Base-by-base conservation (phyloP, 2,797 vertebrate genomes). In the Oreonectes daqikongensis region DNA sequence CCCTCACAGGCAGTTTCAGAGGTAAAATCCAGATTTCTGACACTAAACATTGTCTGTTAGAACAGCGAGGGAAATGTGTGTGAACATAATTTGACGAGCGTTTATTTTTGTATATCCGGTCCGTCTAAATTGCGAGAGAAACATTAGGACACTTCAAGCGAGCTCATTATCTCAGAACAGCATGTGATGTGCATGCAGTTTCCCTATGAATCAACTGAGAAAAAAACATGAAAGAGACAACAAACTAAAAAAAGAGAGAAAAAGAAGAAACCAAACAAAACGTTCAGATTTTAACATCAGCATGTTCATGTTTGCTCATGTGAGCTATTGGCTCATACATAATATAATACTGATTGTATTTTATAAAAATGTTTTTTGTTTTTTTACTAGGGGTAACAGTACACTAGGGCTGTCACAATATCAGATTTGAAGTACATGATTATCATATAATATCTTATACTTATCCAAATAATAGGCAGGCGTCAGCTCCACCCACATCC, bases 1-100 rank as follows among this genome's bases (percentile, higher is more conserved):
- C 6, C 38, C 70, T 79, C 80, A 60, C 28, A 71, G 74, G 74
- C 44, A 64, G 72, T 73, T 75, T 75, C 66, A 30, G 48, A 35
- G 3, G 18, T 42, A 22, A 75, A 74, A 71, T 77, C 71, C 5
- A 65, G 48, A 79, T 61, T 61, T 61, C 30, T 35, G 8, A 20
- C 30, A 9, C 30, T 20, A 18, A n/a, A 35, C 7, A 61, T 35
- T 11, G 30, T 61, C 28, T 61, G 3, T 35, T 61, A 11, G 17
- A 61, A 35, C 15, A 61, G 30, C 59, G 28, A 10, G 30, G 28
- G 35, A 32, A 22, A 42, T 48, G 14, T 63, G 68, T 57, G 69
- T 78, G 65, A 69, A 68, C 75, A 75, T 32, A 44, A 52, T 38
- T 75, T 4, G 1, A n/a, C n/a, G 4, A 35, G 66, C 50, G 26